Evolutionary conservation across 2,888 invertebrate species (phyloP).

Genomic region (Caradrina kadenii): DNA sequence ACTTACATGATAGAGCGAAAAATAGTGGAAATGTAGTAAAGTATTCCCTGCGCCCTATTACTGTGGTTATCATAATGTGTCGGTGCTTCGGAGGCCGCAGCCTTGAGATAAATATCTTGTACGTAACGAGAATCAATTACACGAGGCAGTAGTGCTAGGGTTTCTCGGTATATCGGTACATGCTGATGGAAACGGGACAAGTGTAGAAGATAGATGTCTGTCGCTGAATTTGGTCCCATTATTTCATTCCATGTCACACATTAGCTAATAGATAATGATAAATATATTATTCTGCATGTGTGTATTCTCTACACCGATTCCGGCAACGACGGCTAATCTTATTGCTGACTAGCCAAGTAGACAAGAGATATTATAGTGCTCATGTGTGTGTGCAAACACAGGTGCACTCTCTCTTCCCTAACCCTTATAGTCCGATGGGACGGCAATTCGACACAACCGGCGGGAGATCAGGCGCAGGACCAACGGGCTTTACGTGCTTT

Average conservation of each 20-base stretch:
- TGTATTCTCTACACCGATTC: no score
- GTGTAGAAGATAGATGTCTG: conserved; percentile 32
- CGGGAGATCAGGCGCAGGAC: no score
- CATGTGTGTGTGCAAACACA: no score
- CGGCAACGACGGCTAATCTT: no score
- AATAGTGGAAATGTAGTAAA: conserved; percentile 55
- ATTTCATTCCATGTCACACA: background rate
- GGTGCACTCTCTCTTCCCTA: no score
- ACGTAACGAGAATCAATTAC: conserved; percentile 55
- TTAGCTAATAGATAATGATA: no score
- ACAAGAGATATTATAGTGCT: no score
- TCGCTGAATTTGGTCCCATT: conserved; percentile 34
- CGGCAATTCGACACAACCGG: no score
- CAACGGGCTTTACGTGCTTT: no score
- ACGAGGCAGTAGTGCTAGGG: conserved; percentile 11
- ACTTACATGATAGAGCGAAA: conserved; percentile 51
- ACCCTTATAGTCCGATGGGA: no score
- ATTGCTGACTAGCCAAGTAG: no score
- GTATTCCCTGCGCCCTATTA: conserved; percentile 54
- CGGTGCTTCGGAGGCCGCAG: conserved; percentile 28
- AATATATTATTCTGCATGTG: no score
- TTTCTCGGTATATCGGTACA: conserved; percentile 9
- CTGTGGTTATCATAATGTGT: conserved; percentile 52
- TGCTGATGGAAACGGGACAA: conserved; percentile 1
- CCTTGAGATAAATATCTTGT: conserved; percentile 47